These are phyloP conservation scores for Astyanax mexicanus DNA, from an alignment of 2,797 vertebrate species.

Conservation along the genomic window DNA sequence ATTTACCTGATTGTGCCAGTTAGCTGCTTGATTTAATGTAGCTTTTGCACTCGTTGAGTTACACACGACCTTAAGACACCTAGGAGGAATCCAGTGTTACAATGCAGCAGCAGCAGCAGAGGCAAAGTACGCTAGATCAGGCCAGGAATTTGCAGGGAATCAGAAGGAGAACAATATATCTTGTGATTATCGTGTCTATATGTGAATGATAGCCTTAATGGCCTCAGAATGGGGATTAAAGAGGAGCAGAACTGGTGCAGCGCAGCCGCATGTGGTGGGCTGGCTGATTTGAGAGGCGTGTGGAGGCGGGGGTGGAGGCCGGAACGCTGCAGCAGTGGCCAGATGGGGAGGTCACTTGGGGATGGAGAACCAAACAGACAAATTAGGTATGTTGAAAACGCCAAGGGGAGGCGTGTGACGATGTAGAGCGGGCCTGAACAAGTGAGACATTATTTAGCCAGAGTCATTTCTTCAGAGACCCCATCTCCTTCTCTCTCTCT, in stretches of 20 bases:
- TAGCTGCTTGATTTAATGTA: slow-evolving; percentile 40
- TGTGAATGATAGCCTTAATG: slow-evolving; percentile 27
- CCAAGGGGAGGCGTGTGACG: slow-evolving; percentile 35
- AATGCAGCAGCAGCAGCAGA: background rate
- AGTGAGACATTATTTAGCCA: slow-evolving; percentile 27
- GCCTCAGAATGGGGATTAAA: slow-evolving; percentile 31
- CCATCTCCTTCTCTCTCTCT: background rate
- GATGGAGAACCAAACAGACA: slow-evolving; percentile 47
- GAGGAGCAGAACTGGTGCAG: slow-evolving; percentile 28
- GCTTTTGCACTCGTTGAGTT: slow-evolving; percentile 12
- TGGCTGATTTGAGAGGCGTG: slow-evolving; percentile 23
- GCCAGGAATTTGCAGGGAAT: slow-evolving; percentile 7
- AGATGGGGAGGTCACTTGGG: slow-evolving; percentile 50
- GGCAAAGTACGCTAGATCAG: background rate
- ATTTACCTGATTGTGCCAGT: slow-evolving; percentile 43
- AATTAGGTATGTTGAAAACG: slow-evolving; percentile 35
- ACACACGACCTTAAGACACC: background rate
- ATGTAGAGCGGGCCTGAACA: slow-evolving; percentile 29
- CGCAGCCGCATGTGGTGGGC: background rate
- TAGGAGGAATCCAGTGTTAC: background rate
- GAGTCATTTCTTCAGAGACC: slow-evolving; percentile 13
- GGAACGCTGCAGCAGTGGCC: slow-evolving; percentile 25
- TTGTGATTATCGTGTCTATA: slow-evolving; percentile 36
- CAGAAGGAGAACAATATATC: slow-evolving; percentile 15
- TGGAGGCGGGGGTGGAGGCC: slow-evolving; percentile 12